Evolutionary conservation across 2,888 invertebrate species (phyloP), one percentile per base, ranked within the genome.

Genomic region (Acanthococcus lagerstroemiae): DNA sequence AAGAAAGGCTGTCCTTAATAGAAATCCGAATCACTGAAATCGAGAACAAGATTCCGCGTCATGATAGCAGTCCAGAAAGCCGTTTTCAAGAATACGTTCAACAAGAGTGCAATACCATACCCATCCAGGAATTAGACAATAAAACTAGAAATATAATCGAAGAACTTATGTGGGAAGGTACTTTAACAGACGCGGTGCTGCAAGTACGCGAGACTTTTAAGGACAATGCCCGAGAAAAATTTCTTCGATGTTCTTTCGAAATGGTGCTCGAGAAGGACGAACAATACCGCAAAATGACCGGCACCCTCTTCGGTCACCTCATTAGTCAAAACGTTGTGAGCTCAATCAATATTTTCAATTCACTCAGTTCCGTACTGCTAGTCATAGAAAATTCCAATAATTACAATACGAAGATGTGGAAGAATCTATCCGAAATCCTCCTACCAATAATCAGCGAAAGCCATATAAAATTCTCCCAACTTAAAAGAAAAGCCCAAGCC

Each of bases 201-300:
- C 63, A 52, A 21, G 63, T 63, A 30, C 63, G 63, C 19, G 63
- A 63, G 54, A 52, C 22, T 12, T 63, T 63, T 25, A 30, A n/a
- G 22, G 63, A 63, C 37, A 52, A 63, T 15, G 26, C 63, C 2
- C 27, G 63, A 25, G 63, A 63, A 17, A 63, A 52, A 50, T 63
- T 63, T 25, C 19, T 63, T 24, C 50, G 63, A 9, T 63, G 50
- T 24, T 52, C 52, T 22, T 37, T 63, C 17, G 63, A 63, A 21
- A 19, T 63, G 24, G 63, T 63, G 3, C 52, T 63, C 5, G 63
- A 63, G 37, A 63, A 63, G 30, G 63, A 63, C 30, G 63, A 54
- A 54, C 63, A 63, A 22, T 63, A 63, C 54, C 63, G 63, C 7
- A 63, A 63, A 54, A 63, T 63, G 63, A 44, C 37, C n/a, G 63